A percentile compares a stretch with the other conserved stretches of the same genome.
Evolutionary conservation across 2,797 vertebrate genomes (phyloP).

Genomic region (Dipus sagitta): DNA sequence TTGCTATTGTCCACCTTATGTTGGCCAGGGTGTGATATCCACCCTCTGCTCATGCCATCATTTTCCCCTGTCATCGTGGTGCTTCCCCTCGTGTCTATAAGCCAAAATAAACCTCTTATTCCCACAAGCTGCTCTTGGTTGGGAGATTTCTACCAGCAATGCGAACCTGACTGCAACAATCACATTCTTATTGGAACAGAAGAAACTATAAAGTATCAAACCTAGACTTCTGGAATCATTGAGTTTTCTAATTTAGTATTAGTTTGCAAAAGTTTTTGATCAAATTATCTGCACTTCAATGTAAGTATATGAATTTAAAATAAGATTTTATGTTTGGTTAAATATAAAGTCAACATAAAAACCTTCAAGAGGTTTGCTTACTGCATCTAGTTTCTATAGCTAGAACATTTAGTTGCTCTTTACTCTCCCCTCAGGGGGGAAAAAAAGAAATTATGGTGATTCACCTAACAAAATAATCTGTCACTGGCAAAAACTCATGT

Average conservation of each 20-base stretch:
- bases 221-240: constrained; percentile 48
- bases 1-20: too few relatives aligned
- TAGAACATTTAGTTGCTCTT: constrained; percentile 82
- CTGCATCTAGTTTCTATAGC: constrained; percentile 79
- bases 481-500: constrained; percentile 56
- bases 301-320: constrained; percentile 60
- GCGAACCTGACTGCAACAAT: too few relatives aligned
- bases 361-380: constrained; percentile 82
- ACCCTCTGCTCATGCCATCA: too few relatives aligned
- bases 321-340: constrained; percentile 73
- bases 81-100: too few relatives aligned
- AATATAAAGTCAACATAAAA: constrained; percentile 83
- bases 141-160: too few relatives aligned
- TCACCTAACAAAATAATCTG: constrained; percentile 63
- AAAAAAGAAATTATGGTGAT: constrained; percentile 20
- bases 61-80: too few relatives aligned
- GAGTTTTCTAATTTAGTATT: constrained; percentile 69
- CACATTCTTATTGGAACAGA: constrained; percentile 72
- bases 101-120: too few relatives aligned
- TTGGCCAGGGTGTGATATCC: too few relatives aligned
- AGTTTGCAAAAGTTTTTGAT: constrained; percentile 70
- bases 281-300: constrained; percentile 73
- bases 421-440: background rate
- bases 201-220: constrained; percentile 79
- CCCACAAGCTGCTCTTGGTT: too few relatives aligned